phyloP scores from a whole-genome alignment of 2,797 vertebrate genomes.

The Anabacerthia variegaticeps region DNA sequence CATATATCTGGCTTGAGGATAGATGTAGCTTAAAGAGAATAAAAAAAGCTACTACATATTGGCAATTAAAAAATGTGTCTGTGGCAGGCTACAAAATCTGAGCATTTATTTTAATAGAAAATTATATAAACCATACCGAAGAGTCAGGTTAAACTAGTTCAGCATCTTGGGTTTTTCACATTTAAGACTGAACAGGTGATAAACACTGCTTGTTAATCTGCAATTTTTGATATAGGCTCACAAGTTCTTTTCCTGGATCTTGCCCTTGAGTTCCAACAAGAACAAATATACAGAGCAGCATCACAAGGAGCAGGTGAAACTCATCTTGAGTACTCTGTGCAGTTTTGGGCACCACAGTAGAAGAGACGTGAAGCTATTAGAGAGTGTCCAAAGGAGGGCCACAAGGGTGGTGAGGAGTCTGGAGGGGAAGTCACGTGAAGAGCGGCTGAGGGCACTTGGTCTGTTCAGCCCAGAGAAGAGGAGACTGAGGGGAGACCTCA shows the following conservation, averaged over 20 bases:
- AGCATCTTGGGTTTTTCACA: not conserved
- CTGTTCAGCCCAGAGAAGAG: not conserved
- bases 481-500: not conserved
- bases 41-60: not conserved
- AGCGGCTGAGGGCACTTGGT: not conserved
- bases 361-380: not conserved
- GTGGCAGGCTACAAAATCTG: not conserved
- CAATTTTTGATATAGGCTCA: not conserved
- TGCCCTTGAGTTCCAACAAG: not conserved
- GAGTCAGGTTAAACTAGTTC: not conserved
- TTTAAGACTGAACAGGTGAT: not conserved
- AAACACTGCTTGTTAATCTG: not conserved
- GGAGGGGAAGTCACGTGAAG: not conserved
- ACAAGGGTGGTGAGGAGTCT: not conserved
- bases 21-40: not conserved
- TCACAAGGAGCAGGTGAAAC: not conserved
- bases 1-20: not conserved
- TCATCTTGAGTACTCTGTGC: not conserved
- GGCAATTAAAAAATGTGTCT: not conserved
- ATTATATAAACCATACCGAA: not conserved
- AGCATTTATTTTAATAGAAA: not conserved
- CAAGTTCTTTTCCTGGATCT: not conserved
- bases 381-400: not conserved
- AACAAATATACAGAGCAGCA: not conserved
- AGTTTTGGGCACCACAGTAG: not conserved